phyloP scores from a whole-genome alignment of 2,888 invertebrate species.

The Ischnura elegans region DNA sequence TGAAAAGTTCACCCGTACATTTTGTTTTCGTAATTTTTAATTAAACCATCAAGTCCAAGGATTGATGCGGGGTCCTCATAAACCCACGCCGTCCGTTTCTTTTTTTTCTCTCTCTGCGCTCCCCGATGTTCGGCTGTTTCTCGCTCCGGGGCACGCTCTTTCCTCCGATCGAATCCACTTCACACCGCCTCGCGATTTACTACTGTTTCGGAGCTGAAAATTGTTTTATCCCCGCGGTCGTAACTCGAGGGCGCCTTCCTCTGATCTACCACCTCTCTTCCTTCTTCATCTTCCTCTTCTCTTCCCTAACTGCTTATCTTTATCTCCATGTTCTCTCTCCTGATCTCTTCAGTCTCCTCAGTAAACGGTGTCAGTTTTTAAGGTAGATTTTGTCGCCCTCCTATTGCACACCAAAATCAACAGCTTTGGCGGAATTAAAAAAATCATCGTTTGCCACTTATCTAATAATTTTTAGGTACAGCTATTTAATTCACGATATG shows the following conservation, averaged over 20 bases:
- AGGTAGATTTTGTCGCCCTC: no score
- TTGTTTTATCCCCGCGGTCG: background rate
- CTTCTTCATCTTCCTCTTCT: background rate
- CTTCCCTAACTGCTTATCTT: no score
- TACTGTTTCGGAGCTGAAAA: slow-evolving; percentile 6
- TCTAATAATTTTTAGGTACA: no score
- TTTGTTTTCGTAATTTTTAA: background rate
- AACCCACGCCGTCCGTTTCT: background rate
- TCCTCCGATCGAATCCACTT: slow-evolving; percentile 1
- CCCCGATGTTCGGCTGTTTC: background rate
- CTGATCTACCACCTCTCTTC: background rate
- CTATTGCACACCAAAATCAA: no score
- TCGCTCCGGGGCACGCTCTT: background rate
- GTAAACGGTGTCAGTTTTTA: no score
- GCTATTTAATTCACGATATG: no score
- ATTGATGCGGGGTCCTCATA: background rate
- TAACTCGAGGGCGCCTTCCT: background rate
- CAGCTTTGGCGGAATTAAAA: no score
- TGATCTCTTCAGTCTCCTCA: no score
- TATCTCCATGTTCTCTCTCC: no score
- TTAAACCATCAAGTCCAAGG: background rate
- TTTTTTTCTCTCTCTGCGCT: background rate
- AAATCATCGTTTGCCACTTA: no score
- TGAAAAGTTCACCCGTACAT: background rate
- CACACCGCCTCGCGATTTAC: slow-evolving; percentile 23